Percentiles rank a stretch among this genome's conserved stretches.
Conservation (phyloP, 2,888 invertebrate genomes). For the Lysandra bellargus region DNA sequence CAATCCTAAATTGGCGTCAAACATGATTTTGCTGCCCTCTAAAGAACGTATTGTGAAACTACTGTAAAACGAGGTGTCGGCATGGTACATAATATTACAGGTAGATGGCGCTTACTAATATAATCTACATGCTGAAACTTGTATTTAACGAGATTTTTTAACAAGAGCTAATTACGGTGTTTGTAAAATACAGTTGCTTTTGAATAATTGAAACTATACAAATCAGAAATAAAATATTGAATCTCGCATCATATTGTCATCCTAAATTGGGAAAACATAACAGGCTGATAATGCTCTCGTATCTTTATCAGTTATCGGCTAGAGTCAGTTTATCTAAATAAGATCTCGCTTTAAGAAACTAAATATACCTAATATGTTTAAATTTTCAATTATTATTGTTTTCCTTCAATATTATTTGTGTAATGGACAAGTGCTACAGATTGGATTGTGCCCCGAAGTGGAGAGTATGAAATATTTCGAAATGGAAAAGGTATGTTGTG, state of each 20-base stretch:
- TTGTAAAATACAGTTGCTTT: too few species aligned
- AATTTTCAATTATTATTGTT: constrained; percentile 42
- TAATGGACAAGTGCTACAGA: constrained; percentile 59
- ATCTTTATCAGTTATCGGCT: constrained; percentile 1
- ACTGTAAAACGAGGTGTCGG: not conserved
- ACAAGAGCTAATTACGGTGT: too few species aligned
- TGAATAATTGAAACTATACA: too few species aligned
- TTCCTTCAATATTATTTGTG: constrained; percentile 43
- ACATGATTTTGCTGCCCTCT: not conserved
- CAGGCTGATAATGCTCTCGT: not conserved
- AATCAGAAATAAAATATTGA: too few species aligned
- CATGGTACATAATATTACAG: not conserved
- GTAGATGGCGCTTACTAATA: not conserved
- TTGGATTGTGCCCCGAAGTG: constrained; percentile 59
- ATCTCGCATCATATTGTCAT: too few species aligned
- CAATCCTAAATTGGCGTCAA: too few species aligned
- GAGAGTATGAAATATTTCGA: constrained; percentile 64
- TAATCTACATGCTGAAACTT: too few species aligned
- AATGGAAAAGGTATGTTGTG: constrained; percentile 55
- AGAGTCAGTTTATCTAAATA: not conserved
- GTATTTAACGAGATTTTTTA: too few species aligned
- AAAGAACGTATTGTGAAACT: not conserved
- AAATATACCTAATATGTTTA: constrained; percentile 40
- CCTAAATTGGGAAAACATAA: not conserved
- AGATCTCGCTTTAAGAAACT: not conserved